Evolutionary conservation across 2,113 vertebrate genomes (phyloP).

Genomic region (Tachuris rubrigastra): DNA sequence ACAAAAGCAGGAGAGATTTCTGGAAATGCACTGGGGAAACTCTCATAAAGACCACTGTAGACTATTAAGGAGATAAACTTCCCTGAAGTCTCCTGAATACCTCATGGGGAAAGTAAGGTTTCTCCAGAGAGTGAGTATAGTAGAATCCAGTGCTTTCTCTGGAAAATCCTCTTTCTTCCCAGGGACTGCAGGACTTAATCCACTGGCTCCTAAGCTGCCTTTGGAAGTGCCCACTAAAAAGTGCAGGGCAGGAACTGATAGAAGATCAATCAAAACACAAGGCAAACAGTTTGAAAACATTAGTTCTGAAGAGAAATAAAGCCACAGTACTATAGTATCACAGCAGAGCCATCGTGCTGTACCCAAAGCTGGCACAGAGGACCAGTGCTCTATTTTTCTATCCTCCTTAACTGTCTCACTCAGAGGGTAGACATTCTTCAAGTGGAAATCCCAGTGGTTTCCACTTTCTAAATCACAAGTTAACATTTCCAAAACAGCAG

Average conservation of each 20-base stretch:
- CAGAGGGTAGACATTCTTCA: not conserved
- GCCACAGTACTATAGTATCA: not conserved
- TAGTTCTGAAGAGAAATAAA: not conserved
- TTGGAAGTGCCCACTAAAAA: not conserved
- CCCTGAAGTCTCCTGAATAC: not conserved
- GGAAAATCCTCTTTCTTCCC: not conserved
- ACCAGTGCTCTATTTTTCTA: not conserved
- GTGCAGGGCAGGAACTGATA: not conserved
- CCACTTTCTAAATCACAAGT: not conserved
- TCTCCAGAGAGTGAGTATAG: not conserved
- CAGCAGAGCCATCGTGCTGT: not conserved
- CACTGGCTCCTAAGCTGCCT: not conserved
- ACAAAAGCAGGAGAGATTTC: not conserved
- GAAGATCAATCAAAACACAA: not conserved
- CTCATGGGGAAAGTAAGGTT: not conserved
- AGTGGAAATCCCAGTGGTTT: not conserved
- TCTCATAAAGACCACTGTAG: not conserved
- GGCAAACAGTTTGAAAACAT: not conserved
- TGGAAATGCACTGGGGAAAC: not conserved
- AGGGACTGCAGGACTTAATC: not conserved
- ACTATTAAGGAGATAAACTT: slow-evolving; percentile 4
- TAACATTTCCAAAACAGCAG: not conserved
- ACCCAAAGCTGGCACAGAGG: not conserved
- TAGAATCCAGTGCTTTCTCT: not conserved
- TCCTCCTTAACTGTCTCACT: not conserved